Conservation (phyloP, 2,888 invertebrate genomes). For the Andrena praecox region DNA sequence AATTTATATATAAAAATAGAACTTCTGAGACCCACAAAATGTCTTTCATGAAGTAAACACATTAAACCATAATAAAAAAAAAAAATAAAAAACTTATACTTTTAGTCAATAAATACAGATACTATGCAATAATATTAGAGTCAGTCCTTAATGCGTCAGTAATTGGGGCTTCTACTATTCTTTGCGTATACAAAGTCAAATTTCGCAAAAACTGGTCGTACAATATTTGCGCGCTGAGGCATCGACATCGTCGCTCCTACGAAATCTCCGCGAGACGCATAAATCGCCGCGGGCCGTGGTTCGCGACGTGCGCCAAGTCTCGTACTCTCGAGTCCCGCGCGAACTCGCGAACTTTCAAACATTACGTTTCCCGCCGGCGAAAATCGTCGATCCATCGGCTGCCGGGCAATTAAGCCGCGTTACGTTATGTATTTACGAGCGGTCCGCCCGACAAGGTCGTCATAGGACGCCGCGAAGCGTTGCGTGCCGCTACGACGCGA, state of each 20-base stretch:
- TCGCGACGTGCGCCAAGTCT: background rate
- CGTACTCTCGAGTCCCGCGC: background rate
- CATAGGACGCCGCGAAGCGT: conserved; percentile 62
- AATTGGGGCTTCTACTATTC: too few species aligned
- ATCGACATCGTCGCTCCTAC: background rate
- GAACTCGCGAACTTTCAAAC: background rate
- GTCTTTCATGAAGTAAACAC: too few species aligned
- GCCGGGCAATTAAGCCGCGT: conserved; percentile 48
- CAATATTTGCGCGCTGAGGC: too few species aligned
- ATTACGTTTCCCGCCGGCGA: background rate
- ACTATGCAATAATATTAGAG: too few species aligned
- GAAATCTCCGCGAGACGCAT: background rate
- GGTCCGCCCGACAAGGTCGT: conserved; percentile 63
- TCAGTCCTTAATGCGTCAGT: too few species aligned
- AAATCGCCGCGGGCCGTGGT: background rate
- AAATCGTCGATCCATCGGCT: conserved; percentile 27
- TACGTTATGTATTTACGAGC: conserved; percentile 61
- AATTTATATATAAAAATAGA: too few species aligned
- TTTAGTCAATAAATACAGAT: too few species aligned
- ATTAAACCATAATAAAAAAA: too few species aligned
- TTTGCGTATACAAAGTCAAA: too few species aligned
- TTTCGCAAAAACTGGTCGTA: too few species aligned
- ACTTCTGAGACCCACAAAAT: too few species aligned
- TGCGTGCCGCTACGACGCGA: conserved; percentile 58
- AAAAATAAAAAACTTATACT: too few species aligned